phyloP scores from a whole-genome alignment of 1,140 invertebrate species.

The Hyles vespertilio region DNA sequence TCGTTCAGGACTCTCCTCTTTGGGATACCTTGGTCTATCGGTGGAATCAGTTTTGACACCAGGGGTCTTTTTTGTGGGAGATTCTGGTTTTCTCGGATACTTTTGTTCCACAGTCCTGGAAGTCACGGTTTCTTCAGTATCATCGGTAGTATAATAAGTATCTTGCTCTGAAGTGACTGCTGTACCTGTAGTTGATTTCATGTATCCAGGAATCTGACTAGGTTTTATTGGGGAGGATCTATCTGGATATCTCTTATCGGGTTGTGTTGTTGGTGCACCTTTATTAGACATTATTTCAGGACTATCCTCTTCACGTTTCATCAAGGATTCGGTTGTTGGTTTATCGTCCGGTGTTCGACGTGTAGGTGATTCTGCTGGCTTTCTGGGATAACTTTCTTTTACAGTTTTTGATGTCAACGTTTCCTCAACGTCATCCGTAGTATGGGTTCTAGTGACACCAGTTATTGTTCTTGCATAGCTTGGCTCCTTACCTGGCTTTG shows the following conservation, averaged over 20 bases:
- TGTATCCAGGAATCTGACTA: constrained; percentile 4
- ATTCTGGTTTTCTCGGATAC: no score
- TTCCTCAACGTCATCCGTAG: constrained; percentile 12
- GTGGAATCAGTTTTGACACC: no score
- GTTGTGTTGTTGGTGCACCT: background rate
- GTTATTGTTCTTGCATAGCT: constrained; percentile 5
- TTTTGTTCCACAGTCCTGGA: no score
- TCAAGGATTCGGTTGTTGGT: constrained; percentile 2
- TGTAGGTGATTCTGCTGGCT: constrained; percentile 7
- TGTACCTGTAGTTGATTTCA: constrained; percentile 9
- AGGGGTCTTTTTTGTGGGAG: no score
- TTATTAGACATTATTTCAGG: no score
- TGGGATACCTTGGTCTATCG: constrained; percentile 1
- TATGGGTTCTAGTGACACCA: constrained; percentile 7
- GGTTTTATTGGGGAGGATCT: background rate
- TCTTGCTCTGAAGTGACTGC: background rate
- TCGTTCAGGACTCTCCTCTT: constrained; percentile 6
- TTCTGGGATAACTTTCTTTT: background rate
- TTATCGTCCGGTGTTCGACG: background rate
- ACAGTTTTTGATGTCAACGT: background rate
- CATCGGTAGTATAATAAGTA: no score
- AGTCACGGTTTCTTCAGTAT: no score
- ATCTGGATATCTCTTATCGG: background rate
- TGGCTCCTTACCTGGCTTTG: background rate
- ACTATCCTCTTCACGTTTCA: constrained; percentile 1